Percentiles rank a stretch among this genome's conserved stretches.
Evolutionary conservation across 2,797 vertebrate genomes (phyloP).

Genomic region (Onychomys torridus): DNA sequence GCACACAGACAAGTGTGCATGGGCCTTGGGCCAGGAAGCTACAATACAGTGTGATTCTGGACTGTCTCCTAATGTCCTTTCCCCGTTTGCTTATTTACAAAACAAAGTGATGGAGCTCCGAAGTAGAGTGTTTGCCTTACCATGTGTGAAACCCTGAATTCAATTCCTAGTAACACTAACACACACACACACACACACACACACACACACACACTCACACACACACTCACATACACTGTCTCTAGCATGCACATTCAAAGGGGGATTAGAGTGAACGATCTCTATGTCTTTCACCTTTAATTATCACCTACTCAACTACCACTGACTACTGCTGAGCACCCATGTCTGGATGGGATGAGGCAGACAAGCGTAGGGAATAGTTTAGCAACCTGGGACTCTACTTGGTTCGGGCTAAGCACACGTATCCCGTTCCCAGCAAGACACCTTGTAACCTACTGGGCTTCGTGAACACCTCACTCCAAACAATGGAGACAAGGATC

Average conservation of each 20-base stretch:
- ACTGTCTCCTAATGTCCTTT: neutral
- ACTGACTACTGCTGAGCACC: neutral
- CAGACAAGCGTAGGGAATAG: no score
- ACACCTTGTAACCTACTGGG: neutral
- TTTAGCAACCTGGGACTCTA: neutral
- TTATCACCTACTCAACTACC: neutral
- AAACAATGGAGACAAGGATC: neutral
- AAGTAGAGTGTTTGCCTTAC: neutral
- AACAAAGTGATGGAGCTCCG: neutral
- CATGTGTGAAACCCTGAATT: neutral
- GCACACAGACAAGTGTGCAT: accelerated
- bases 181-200: no score
- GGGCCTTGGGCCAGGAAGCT: neutral
- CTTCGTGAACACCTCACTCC: no score
- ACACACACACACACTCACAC: neutral
- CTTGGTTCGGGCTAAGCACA: neutral
- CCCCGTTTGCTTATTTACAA: neutral
- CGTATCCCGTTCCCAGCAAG: neutral
- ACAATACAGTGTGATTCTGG: no score
- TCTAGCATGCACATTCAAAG: no score
- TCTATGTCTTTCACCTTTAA: neutral
- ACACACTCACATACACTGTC: no score
- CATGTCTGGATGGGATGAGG: neutral
- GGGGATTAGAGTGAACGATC: neutral
- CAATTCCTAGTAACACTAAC: neutral